Percentiles rank a stretch among this genome's conserved stretches.
These are phyloP conservation scores for Dryomyza anilis DNA, from an alignment of 2,888 invertebrate genomes.

Conservation along the genomic window DNA sequence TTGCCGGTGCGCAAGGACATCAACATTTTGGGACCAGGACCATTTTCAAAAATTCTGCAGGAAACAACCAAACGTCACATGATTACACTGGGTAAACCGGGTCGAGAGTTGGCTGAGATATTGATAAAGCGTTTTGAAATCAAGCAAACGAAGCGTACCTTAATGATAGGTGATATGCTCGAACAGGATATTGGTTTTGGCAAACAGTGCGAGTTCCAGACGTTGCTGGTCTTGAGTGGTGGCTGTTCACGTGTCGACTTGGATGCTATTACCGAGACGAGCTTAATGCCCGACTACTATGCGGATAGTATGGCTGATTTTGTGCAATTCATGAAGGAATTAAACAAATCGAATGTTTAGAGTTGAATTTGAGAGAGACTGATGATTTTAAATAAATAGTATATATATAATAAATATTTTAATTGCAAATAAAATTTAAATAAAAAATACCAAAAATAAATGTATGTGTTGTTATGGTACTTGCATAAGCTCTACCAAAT, in stretches of 20 bases:
- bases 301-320: slow-evolving; percentile 54
- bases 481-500: slow-evolving; percentile 36
- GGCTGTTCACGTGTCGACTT: slow-evolving; percentile 46
- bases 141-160: slow-evolving; percentile 67
- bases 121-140: slow-evolving; percentile 56
- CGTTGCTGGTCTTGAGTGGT: slow-evolving; percentile 73
- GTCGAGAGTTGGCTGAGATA: slow-evolving; percentile 52
- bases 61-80: slow-evolving; percentile 54
- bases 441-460: too few species aligned
- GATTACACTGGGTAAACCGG: slow-evolving; percentile 62
- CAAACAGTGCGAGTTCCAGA: slow-evolving; percentile 71
- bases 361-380: too few species aligned
- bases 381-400: too few species aligned
- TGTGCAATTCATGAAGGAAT: slow-evolving; percentile 42
- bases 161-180: slow-evolving; percentile 87
- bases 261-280: slow-evolving; percentile 36
- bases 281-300: slow-evolving; percentile 52
- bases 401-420: too few species aligned
- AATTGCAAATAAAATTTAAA: too few species aligned
- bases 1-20: slow-evolving; percentile 51
- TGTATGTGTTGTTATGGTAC: not conserved
- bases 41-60: slow-evolving; percentile 55
- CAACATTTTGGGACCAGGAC: slow-evolving; percentile 60
- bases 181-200: slow-evolving; percentile 82
- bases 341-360: slow-evolving; percentile 41